Percentiles rank a stretch among this genome's conserved stretches.
phyloP scores from a whole-genome alignment of 2,888 invertebrate genomes.

The Lordiphosa fenestrarum region DNA sequence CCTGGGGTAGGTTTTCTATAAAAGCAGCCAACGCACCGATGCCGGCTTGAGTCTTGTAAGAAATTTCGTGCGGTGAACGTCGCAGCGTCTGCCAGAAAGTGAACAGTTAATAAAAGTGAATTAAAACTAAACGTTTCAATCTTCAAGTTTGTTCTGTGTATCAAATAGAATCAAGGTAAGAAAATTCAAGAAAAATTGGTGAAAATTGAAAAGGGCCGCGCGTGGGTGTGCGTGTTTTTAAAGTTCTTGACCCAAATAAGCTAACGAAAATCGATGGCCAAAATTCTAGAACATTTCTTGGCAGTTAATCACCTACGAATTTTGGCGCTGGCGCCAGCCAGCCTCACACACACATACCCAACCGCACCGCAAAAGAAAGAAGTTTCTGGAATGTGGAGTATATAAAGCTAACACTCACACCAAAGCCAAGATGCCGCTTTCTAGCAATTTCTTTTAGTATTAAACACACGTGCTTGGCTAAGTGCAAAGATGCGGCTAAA shows the following conservation, averaged over 20 bases:
- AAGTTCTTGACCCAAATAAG: slow-evolving; percentile 33
- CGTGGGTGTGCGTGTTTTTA: background rate
- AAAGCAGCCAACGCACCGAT: slow-evolving; percentile 34
- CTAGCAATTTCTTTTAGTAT: background rate
- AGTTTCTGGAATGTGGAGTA: background rate
- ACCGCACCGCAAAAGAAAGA: background rate
- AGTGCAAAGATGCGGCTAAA: background rate
- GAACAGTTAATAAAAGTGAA: slow-evolving; percentile 38
- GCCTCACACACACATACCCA: background rate
- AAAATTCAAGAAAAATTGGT: slow-evolving; percentile 5
- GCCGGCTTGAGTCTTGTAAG: slow-evolving; percentile 68
- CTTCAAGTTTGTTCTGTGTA: slow-evolving; percentile 50
- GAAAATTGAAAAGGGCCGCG: background rate
- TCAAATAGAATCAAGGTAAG: slow-evolving; percentile 66
- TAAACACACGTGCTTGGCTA: background rate
- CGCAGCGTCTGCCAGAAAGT: slow-evolving; percentile 22
- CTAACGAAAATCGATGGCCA: slow-evolving; percentile 41
- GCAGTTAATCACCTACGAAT: background rate
- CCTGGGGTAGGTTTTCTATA: slow-evolving; percentile 56
- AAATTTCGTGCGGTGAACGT: slow-evolving; percentile 54
- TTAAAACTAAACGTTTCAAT: slow-evolving; percentile 27
- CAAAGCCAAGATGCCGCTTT: background rate
- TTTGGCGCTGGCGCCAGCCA: background rate
- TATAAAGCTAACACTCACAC: background rate
- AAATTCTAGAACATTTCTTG: slow-evolving; percentile 30